phyloP scores from a whole-genome alignment of 1,140 invertebrate genomes.

The Lasioglossum albipes region DNA sequence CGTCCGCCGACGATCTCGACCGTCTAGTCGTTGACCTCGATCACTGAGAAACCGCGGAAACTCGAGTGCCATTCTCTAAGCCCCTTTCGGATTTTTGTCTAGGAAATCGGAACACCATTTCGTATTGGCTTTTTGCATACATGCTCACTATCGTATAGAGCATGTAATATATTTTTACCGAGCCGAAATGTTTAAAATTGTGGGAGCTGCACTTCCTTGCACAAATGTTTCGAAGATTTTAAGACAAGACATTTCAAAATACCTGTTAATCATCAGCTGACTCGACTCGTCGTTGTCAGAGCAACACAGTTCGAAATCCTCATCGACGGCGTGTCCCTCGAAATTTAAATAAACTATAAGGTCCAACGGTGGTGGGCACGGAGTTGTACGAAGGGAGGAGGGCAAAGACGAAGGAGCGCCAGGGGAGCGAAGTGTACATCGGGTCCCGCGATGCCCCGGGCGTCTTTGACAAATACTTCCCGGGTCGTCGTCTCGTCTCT shows the following conservation, averaged over 20 bases:
- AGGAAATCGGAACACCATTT: too few relatives aligned
- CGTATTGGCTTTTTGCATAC: too few relatives aligned
- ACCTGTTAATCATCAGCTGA: too few relatives aligned
- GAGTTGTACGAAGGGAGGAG: too few relatives aligned
- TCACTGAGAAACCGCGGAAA: background rate
- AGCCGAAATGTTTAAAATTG: too few relatives aligned
- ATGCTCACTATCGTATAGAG: too few relatives aligned
- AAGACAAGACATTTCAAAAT: too few relatives aligned
- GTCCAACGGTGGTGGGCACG: background rate
- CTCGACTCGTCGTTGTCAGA: background rate
- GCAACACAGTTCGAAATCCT: background rate
- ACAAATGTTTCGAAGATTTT: too few relatives aligned
- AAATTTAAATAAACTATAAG: slow-evolving; percentile 41
- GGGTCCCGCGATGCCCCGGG: slow-evolving; percentile 24
- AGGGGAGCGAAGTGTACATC: slow-evolving; percentile 39
- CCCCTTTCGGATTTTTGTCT: background rate
- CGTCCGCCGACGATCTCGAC: background rate
- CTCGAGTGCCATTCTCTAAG: too few relatives aligned
- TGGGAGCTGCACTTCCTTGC: too few relatives aligned
- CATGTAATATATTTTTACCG: too few relatives aligned
- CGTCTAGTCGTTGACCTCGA: background rate
- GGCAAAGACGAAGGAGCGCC: background rate
- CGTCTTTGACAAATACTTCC: slow-evolving; percentile 50
- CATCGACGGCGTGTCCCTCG: background rate
- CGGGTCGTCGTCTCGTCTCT: slow-evolving; percentile 41